Evolutionary conservation across 2,797 vertebrate genomes (phyloP).

Genomic region (Ceryle rudis): DNA sequence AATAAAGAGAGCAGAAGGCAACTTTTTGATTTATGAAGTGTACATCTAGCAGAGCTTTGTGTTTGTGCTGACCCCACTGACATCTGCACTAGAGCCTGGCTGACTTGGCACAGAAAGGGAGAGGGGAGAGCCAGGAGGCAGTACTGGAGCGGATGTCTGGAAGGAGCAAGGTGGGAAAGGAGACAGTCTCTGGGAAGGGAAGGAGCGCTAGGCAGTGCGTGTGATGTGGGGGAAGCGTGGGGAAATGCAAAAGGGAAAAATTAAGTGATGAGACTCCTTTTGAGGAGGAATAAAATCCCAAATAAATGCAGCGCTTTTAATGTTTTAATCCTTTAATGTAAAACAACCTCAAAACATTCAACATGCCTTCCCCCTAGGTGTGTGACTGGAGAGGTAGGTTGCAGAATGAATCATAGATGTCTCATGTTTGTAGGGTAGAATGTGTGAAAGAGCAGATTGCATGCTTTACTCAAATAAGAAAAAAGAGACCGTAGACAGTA

Average conservation of each 20-base stretch:
- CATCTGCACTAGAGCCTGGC: not conserved
- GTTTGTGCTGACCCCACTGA: not conserved
- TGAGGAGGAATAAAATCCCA: slow-evolving; percentile 32
- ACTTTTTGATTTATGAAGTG: not conserved
- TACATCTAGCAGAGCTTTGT: not conserved
- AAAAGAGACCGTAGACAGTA: not conserved
- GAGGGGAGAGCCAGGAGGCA: not conserved
- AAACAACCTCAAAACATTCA: slow-evolving; percentile 27
- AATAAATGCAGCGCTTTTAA: not conserved
- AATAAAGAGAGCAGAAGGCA: not conserved
- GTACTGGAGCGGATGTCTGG: not conserved
- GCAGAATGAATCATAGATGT: slow-evolving; percentile 42
- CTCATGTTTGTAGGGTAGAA: slow-evolving; percentile 5
- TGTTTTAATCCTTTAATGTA: slow-evolving; percentile 32
- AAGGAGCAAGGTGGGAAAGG: not conserved
- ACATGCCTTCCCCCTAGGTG: slow-evolving; percentile 14
- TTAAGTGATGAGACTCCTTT: not conserved
- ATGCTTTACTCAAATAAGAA: not conserved
- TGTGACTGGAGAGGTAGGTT: slow-evolving; percentile 39
- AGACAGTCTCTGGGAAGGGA: not conserved
- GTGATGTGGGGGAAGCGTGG: not conserved
- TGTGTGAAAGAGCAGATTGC: not conserved
- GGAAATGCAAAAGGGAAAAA: not conserved
- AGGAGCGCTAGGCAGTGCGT: not conserved
- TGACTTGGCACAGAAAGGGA: not conserved